A percentile compares a stretch with the other conserved stretches of the same genome.
These are phyloP conservation scores for Sebastes steindachneri DNA, from an alignment of 2,797 vertebrate species.

Conservation along the genomic window DNA sequence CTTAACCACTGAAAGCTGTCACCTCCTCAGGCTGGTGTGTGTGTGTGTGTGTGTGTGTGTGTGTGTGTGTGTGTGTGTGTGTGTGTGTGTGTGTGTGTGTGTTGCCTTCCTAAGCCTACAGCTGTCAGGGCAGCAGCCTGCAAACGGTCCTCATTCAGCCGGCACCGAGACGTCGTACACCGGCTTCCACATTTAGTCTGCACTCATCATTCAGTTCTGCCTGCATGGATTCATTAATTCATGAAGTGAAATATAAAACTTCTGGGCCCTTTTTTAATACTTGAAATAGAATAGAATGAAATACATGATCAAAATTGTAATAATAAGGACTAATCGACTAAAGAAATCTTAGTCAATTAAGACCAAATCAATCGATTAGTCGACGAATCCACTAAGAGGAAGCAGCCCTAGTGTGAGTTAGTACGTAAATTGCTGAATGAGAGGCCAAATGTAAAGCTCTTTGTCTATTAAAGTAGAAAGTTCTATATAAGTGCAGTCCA, in stretches of 20 bases:
- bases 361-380: too few relatives aligned
- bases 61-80: slow-evolving; percentile 11
- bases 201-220: slow-evolving; percentile 10
- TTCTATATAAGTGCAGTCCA: neutral
- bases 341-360: too few relatives aligned
- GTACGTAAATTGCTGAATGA: neutral
- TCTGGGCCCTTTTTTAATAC: neutral
- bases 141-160: slow-evolving; percentile 31
- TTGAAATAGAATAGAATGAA: slow-evolving; percentile 3
- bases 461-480: neutral
- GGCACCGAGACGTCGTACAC: neutral
- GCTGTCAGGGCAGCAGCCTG: slow-evolving; percentile 56
- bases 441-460: neutral
- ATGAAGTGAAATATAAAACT: slow-evolving; percentile 2
- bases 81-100: slow-evolving; percentile 12
- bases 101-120: slow-evolving; percentile 40
- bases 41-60: slow-evolving; percentile 6
- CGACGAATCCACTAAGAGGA: too few relatives aligned
- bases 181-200: slow-evolving; percentile 4
- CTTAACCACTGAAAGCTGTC: slow-evolving; percentile 59
- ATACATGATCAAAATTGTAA: neutral
- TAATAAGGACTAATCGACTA: too few relatives aligned
- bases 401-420: too few relatives aligned
- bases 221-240: slow-evolving; percentile 18
- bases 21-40: slow-evolving; percentile 35